Evolutionary conservation across 92 coral and sea anemone genomes (phyloP), one percentile per base, ranked within the genome.

Genomic region (Paramuricea clavata): DNA sequence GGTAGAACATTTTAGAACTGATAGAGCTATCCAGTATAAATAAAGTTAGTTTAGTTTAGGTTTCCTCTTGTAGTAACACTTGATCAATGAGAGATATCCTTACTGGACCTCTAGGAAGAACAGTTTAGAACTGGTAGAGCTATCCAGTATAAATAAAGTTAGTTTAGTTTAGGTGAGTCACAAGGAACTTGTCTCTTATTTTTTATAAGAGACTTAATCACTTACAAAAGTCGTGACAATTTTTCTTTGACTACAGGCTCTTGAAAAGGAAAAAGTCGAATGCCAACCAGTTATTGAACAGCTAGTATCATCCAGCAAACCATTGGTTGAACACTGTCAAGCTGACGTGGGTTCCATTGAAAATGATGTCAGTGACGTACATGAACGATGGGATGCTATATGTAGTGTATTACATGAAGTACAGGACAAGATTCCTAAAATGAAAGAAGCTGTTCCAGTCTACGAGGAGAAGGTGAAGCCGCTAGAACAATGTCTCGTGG

Each of bases 261-360:
- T 79, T 3, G 73, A 59, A 11, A 59, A 59, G 57, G 73, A 33
- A 39, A 79, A 61, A 22, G 73, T 59, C 25, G 71, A 56, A 28
- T 44, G 41, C 56, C 72, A 36, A 79, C 84, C 84, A 39, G 25
- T 79, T 15, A 30, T 59, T 10, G 84, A 79, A 6, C 31, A 79
- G 31, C 56, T 79, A 22, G 32, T 79, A 27, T 79, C 84, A 8
- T 79, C 84, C 1, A 79, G 84, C 56, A 79, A 79, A 61, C 84
- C 73, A 19, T 49, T 79, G 84, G 72, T 79, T 3, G 73, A 79
- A n/a, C 64, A 79, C 2, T 79, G 84, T 49, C 84, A 79, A 41
- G 72, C 84, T 1, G 84, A 79, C 59, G 84, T 79, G 2, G 84
- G 84, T 10, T 52, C 84, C 5, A 39, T 79, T 28, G 56, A 79